Conservation (phyloP, 2,113 vertebrate genomes). For the Rhombomys opimus region DNA sequence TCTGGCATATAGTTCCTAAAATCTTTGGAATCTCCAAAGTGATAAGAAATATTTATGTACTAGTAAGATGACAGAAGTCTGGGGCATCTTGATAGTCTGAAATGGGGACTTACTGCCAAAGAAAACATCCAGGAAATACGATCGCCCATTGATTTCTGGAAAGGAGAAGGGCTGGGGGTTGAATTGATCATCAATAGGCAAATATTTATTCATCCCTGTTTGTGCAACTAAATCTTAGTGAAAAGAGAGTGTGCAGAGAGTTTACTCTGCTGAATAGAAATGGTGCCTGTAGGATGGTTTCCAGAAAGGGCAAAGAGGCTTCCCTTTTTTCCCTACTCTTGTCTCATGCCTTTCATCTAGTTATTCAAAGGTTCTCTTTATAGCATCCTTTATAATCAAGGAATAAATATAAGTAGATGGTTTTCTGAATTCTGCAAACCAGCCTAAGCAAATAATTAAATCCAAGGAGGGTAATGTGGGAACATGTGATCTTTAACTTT, state of each 20-base stretch:
- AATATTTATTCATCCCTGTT: neutral
- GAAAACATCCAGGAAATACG: neutral
- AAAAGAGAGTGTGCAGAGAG: neutral
- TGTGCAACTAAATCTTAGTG: neutral
- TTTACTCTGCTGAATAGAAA: neutral
- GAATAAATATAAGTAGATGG: neutral
- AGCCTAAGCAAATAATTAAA: neutral
- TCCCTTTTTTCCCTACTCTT: neutral
- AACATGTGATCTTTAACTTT: neutral
- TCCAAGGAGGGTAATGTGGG: accelerated
- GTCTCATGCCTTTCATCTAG: neutral
- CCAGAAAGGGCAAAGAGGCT: neutral
- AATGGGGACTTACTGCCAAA: neutral
- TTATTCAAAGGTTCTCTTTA: neutral
- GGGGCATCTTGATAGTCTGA: too few relatives aligned
- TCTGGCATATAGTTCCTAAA: neutral
- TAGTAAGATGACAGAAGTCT: neutral
- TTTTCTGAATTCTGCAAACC: neutral
- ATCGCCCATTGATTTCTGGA: too few relatives aligned
- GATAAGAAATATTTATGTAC: neutral
- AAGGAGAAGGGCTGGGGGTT: neutral
- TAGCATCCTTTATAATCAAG: neutral
- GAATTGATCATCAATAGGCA: neutral
- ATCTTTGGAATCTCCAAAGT: neutral
- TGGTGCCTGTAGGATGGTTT: too few relatives aligned